Evolutionary conservation across 2,113 vertebrate species (phyloP).

Genomic region (Pongo pygmaeus): DNA sequence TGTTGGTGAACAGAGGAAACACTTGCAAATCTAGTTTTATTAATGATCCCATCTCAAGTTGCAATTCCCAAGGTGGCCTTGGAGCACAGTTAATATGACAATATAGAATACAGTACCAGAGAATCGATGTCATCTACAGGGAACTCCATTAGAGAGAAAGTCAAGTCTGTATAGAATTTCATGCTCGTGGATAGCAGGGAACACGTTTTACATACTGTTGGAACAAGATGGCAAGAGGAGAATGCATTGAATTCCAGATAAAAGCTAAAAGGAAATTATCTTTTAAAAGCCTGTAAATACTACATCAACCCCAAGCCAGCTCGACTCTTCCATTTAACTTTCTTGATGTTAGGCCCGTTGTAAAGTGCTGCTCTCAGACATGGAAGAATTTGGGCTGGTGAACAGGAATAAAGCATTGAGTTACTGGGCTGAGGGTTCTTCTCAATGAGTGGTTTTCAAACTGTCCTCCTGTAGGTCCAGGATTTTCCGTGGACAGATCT

Average conservation of each 20-base stretch:
- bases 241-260: background rate
- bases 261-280: constrained; percentile 36
- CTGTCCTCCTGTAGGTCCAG: background rate
- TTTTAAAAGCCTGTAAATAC: constrained; percentile 38
- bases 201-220: background rate
- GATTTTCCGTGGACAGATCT: background rate
- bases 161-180: background rate
- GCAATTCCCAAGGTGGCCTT: constrained; percentile 4
- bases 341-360: background rate
- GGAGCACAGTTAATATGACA: background rate
- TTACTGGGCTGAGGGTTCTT: background rate
- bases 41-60: constrained; percentile 15
- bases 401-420: background rate
- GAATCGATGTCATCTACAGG: background rate
- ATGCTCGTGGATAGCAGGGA: background rate
- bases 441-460: background rate
- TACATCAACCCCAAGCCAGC: background rate
- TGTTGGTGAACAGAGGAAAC: background rate
- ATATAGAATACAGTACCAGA: background rate
- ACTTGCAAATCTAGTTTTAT: constrained; percentile 37
- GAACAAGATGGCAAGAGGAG: constrained; percentile 20
- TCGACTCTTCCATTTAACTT: background rate
- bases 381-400: background rate
- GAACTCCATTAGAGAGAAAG: background rate
- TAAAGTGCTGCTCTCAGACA: background rate